Base-by-base conservation (phyloP, 2,888 invertebrate genomes). In the Eupithecia abbreviata region DNA sequence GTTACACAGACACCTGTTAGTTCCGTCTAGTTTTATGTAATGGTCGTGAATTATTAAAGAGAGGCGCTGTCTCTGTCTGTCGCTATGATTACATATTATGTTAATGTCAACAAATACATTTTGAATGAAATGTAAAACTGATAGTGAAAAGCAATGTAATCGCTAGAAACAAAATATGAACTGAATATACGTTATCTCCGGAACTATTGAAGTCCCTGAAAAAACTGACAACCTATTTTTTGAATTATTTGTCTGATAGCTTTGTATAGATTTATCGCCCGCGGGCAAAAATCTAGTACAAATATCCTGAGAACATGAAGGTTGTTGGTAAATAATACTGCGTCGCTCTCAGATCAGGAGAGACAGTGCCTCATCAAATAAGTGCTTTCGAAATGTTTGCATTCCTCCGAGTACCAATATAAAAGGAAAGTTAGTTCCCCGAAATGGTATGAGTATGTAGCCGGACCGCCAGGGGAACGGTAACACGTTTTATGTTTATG, bases 401-500 rank as follows among this genome's bases (percentile, higher is more conserved):
- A 87, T 86, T 86, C 82, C 80, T 84, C 77, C 82, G 84, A 82
- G 84, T 84, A 84, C 83, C 83, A 78, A 83, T 87, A 87, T 88
- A 86, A 85, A 88, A 87, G 82, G 85, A 86, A 86, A 88, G 87
- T 87, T 84, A 82, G 85, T 90, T 90, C 87, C 80, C 77, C 84
- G 87, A 86, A 90, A 86, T 85, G 83, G 80, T 85, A 85, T 88
- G 87, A 82, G 85, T 78, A 82, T 79, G 78, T 78, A 81, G 84
- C 79, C 82, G 82, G 84, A 78, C 83, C 84, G 84, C 85, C 85
- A 81, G 83, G 86, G 85, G 86, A 86, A 84, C 84, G 82, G 85
- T 84, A 87, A 84, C 87, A 84, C 85, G 87, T 89, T 90, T 90
- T 89, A 90, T 87, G 88, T 87, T 89, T 88, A 89, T 89, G 87